Percentiles rank a stretch among this genome's conserved stretches.
Conservation (phyloP, 2,113 vertebrate species). For the Turnix velox region DNA sequence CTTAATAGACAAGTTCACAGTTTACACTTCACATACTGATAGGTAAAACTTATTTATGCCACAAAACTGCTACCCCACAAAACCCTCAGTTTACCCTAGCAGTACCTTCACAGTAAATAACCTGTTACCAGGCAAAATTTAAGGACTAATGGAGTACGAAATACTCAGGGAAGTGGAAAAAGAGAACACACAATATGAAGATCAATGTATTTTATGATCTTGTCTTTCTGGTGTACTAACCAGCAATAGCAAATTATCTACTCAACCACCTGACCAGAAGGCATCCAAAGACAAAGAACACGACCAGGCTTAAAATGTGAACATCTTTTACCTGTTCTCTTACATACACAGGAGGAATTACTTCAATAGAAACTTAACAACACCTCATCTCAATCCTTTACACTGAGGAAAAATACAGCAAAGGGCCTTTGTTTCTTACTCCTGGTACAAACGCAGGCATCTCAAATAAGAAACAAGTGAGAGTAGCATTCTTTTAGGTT, state of each 20-base stretch:
- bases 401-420: not conserved
- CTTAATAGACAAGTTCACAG: not conserved
- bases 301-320: not conserved
- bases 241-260: not conserved
- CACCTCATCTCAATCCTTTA: not conserved
- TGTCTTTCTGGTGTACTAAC: not conserved
- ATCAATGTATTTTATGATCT: not conserved
- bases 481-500: not conserved
- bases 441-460: not conserved
- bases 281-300: not conserved
- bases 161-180: not conserved
- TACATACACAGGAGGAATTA: not conserved
- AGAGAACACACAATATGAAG: not conserved
- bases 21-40: not conserved
- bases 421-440: not conserved
- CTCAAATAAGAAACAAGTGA: not conserved
- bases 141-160: not conserved
- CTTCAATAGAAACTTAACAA: not conserved
- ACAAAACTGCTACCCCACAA: not conserved
- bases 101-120: not conserved
- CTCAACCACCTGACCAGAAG: not conserved
- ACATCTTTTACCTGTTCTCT: not conserved
- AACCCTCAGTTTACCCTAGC: not conserved
- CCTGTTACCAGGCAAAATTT: not conserved
- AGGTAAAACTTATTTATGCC: not conserved